Evolutionary conservation across 2,888 invertebrate species (phyloP).

Genomic region (Campoplex nolae): DNA sequence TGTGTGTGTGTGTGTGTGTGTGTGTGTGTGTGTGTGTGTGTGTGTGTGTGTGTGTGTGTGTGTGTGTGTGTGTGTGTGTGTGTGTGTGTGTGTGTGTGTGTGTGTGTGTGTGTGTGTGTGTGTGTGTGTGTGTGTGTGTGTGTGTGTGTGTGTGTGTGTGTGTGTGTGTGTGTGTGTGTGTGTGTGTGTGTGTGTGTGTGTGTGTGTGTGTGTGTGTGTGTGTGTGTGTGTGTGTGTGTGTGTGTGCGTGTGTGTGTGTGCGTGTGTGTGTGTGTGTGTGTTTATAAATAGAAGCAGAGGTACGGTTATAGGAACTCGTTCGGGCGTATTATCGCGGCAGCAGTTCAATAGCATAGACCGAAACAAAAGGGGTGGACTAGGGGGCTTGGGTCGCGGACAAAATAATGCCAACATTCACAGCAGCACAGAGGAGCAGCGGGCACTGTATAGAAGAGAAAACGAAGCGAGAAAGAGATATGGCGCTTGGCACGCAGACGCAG

Average conservation of each 20-base stretch:
- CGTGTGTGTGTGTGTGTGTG: neutral
- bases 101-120: neutral
- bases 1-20: neutral
- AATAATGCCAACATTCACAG: constrained; percentile 81
- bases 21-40: neutral
- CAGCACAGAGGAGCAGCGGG: constrained; percentile 48
- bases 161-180: neutral
- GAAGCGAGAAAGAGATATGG: constrained; percentile 80
- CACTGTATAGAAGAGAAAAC: constrained; percentile 71
- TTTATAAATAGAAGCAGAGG: constrained; percentile 13
- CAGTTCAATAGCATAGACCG: constrained; percentile 82
- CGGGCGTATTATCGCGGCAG: constrained; percentile 80
- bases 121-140: neutral
- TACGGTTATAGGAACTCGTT: constrained; percentile 57
- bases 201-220: neutral
- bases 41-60: neutral
- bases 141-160: neutral
- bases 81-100: neutral
- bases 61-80: neutral
- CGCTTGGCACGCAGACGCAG: constrained; percentile 63
- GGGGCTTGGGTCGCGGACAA: constrained; percentile 72
- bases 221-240: neutral
- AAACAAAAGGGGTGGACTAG: constrained; percentile 79
- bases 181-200: neutral
- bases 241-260: neutral